Evolutionary conservation across 2,888 invertebrate genomes (phyloP), one percentile per base, ranked within the genome.

Genomic region (Drosophila colorata): DNA sequence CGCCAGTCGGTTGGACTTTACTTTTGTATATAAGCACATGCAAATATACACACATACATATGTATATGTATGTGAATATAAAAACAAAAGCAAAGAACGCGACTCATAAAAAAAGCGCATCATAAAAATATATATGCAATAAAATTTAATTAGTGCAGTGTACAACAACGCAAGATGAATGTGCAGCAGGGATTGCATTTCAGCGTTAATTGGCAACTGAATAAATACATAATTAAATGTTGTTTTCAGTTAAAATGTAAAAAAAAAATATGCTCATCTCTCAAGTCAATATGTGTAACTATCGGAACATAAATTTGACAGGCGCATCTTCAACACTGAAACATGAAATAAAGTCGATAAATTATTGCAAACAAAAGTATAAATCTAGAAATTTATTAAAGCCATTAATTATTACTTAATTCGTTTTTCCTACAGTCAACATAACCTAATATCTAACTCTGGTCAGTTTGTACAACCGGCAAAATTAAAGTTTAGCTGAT

Each of bases 121-220:
- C 81, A 68, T 75, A 66, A 75, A 81, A 38, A 52, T 52, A 73
- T 57, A 51, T 41, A 53, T 51, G 52, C 64, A 65, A 79, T 88
- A 74, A 88, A 86, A 82, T 72, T 74, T 74, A 83, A 83, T 83
- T 88, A 82, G 82, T 71, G 69, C 48, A 66, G 41, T 48, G 53
- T 52, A 46, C 44, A 51, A 37, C 25, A 47, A 31, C 11, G 47
- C 44, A 20, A 14, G 60, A 33, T 28, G 28, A 2, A 8, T 23
- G 38, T 16, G 14, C 2, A 25, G 49, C 40, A 47, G 52, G 63
- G 40, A 59, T 44, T 52, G 47, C 25, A n/a, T n/a, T 16, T n/a
- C 9, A 13, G 18, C 41, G 41, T 20, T 68, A 40, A 63, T 53
- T 52, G 38, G 33, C 18, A 16, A 16, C 9, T 5, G 31, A 43